These are phyloP conservation scores for Clusia tigrina DNA, from an alignment of 2,888 invertebrate species.

Conservation along the genomic window DNA sequence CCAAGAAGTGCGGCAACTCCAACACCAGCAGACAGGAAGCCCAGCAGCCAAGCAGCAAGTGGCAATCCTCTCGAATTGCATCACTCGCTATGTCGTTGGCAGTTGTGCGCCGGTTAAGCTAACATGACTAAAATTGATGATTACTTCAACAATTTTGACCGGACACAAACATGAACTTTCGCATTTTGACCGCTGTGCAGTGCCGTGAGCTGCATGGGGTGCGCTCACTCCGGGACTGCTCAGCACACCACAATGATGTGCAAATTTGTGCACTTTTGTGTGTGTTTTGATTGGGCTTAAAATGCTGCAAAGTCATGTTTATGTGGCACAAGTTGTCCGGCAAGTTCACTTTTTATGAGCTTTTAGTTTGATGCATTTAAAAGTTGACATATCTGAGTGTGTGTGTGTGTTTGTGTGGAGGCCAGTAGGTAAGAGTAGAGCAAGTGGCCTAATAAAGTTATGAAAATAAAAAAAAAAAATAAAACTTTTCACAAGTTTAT, in stretches of 20 bases:
- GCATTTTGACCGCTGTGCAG: slow-evolving; percentile 7
- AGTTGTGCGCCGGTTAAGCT: not conserved
- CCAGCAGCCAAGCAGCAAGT: too few species aligned
- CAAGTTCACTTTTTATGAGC: too few species aligned
- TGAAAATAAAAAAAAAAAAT: too few species aligned
- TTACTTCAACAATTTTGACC: slow-evolving; percentile 26
- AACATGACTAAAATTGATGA: slow-evolving; percentile 21
- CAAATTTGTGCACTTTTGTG: slow-evolving; percentile 15
- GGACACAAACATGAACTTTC: slow-evolving; percentile 9
- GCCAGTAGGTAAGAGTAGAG: too few species aligned
- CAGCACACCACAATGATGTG: slow-evolving; percentile 10
- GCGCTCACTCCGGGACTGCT: not conserved
- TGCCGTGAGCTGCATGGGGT: not conserved
- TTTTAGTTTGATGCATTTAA: too few species aligned
- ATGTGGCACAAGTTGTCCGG: slow-evolving; percentile 8
- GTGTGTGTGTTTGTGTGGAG: too few species aligned
- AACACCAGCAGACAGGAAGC: not conserved
- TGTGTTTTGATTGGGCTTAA: slow-evolving; percentile 13
- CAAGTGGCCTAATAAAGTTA: too few species aligned
- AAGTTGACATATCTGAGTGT: too few species aligned
- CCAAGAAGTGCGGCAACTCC: not conserved
- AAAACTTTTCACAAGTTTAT: too few species aligned
- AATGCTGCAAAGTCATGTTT: slow-evolving; percentile 22
- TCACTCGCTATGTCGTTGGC: not conserved
- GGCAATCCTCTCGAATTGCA: too few species aligned